Evolutionary conservation across 2,888 invertebrate genomes (phyloP).

Genomic region (Cerastis leucographa): DNA sequence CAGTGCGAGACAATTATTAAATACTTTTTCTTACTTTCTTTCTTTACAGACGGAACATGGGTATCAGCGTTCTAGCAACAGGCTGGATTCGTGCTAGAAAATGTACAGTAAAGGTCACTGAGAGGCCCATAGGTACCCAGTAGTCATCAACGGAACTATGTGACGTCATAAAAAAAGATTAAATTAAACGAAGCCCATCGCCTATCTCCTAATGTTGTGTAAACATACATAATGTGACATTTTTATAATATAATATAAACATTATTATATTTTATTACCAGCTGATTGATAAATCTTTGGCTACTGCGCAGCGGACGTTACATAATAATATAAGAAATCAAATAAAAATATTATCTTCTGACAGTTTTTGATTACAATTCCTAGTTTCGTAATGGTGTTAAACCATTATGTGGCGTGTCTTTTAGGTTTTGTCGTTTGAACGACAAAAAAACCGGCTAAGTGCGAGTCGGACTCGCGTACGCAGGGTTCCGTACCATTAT

Average conservation of each 20-base stretch:
- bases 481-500: no score
- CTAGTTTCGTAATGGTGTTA: neutral
- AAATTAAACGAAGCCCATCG: slow-evolving; percentile 26
- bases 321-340: slow-evolving; percentile 22
- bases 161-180: slow-evolving; percentile 22
- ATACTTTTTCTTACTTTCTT: no score
- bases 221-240: slow-evolving; percentile 50
- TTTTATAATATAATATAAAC: slow-evolving; percentile 37
- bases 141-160: no score
- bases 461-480: no score
- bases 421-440: no score
- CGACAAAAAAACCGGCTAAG: no score
- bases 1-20: no score
- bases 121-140: slow-evolving; percentile 2
- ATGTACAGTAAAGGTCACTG: slow-evolving; percentile 4
- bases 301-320: slow-evolving; percentile 33
- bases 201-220: slow-evolving; percentile 37
- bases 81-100: neutral
- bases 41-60: neutral
- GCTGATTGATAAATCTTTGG: slow-evolving; percentile 39
- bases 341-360: slow-evolving; percentile 29
- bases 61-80: neutral
- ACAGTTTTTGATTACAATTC: neutral
- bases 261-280: slow-evolving; percentile 44
- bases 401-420: neutral